Evolutionary conservation across 2,113 vertebrate species (phyloP).

Genomic region (Copsychus sechellarum): DNA sequence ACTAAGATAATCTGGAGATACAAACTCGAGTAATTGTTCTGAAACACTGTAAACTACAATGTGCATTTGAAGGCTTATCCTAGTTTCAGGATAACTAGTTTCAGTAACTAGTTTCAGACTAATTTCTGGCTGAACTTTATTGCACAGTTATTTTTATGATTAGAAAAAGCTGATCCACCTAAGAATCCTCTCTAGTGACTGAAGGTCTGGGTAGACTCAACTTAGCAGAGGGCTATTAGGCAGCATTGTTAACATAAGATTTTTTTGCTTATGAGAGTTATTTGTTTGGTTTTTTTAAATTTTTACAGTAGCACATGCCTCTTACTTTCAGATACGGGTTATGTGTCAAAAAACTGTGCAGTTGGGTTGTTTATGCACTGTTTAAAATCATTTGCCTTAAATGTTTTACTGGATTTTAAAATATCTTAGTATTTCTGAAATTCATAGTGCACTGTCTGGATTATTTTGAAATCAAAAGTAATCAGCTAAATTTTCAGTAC

Average conservation of each 20-base stretch:
- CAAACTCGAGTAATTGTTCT: neutral
- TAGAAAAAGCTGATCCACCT: accelerated
- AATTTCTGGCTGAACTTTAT: neutral
- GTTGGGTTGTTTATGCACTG: neutral
- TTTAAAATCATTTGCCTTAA: neutral
- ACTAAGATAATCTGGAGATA: neutral
- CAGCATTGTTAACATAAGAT: neutral
- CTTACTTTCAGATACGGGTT: neutral
- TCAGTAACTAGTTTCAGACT: neutral
- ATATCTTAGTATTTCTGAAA: neutral
- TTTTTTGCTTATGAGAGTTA: neutral
- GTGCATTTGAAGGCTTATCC: neutral
- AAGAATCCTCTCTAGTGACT: neutral
- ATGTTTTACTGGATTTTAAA: neutral
- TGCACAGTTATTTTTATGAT: neutral
- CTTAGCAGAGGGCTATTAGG: neutral
- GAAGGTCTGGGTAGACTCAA: neutral
- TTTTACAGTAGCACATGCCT: neutral
- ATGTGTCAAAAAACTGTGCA: neutral
- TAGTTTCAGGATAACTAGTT: neutral
- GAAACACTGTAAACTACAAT: neutral
- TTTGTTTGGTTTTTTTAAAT: neutral
- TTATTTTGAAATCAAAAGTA: neutral
- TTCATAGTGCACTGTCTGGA: neutral
- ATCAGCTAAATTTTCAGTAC: neutral